Base-by-base conservation (phyloP, 2,113 vertebrate genomes). In the Menidia beryllina region DNA sequence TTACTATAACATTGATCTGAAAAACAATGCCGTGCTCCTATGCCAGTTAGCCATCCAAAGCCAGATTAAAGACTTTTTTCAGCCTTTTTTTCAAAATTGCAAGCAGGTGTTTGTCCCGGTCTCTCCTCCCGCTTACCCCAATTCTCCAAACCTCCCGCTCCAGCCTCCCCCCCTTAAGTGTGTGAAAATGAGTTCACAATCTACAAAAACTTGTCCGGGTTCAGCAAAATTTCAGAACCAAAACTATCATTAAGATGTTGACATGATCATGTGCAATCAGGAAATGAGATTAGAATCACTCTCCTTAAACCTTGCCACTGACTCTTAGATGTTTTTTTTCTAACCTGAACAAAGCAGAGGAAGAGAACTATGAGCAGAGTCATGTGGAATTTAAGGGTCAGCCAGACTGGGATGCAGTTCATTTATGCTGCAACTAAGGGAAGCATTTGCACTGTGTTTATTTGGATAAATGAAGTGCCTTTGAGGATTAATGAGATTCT, bases 81-180 rank as follows among this genome's bases (percentile, higher is more conserved):
- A 58, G 72, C 69, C 48, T 88, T 88, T 89, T 75, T 57, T 61
- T 66, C 79, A 79, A 91, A 93, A 94, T 94, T 94, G 90, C 87
- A 91, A 93, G 90, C 93, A 94, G 92, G 93, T 93, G 93, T 93
- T 93, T 51, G 23, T 75, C 78, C 75, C 56, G 39, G 75, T 65
- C 64, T 86, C 71, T 85, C 72, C 58, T 83, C 64, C 60, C 54
- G 61, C 83, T 75, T 66, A 64, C 65, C 79, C 53, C 30, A 24
- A n/a, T n/a, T n/a, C n/a, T n/a, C n/a, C n/a, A 67, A 83, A 72
- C 75, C 43, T 47, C 69, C 64, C 73, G 21, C 54, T 34, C 41
- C 71, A 19, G 57, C 45, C 63, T 30, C 53, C 20, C 43, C 49
- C 24, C 34, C 38, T 76, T 69, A 75, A 84, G 73, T 58, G 50